Evolutionary conservation across 2,888 invertebrate species (phyloP).

Genomic region (Cheilosia grossa): DNA sequence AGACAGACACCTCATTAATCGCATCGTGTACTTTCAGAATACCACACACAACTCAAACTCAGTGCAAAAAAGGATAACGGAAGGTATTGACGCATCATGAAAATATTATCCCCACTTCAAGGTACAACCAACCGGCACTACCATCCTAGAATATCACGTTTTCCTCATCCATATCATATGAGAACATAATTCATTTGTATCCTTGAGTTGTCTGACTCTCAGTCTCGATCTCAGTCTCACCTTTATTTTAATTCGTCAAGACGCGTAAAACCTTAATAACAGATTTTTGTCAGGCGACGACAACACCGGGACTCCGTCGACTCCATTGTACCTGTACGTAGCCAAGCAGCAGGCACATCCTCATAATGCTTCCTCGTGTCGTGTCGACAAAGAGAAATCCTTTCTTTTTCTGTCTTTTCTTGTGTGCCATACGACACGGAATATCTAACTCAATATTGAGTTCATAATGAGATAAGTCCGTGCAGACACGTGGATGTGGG

Average conservation of each 20-base stretch:
- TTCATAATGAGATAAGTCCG: slow-evolving; percentile 55
- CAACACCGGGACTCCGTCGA: not conserved
- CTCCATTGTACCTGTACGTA: not conserved
- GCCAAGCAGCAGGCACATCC: slow-evolving; percentile 9
- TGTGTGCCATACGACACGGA: slow-evolving; percentile 44
- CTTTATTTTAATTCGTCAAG: slow-evolving; percentile 52
- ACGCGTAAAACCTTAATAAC: slow-evolving; percentile 54
- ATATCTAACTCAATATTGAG: slow-evolving; percentile 57
- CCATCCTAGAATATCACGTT: not conserved
- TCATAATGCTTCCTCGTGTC: slow-evolving; percentile 1
- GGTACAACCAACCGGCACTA: not conserved
- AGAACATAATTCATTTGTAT: slow-evolving; percentile 38
- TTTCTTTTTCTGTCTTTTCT: not conserved
- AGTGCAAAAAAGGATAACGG: slow-evolving; percentile 24
- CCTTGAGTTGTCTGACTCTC: slow-evolving; percentile 18
- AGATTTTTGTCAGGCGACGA: slow-evolving; percentile 14
- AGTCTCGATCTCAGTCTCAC: slow-evolving; percentile 4
- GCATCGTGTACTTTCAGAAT: slow-evolving; percentile 14
- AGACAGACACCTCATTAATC: slow-evolving; percentile 40
- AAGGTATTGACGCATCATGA: slow-evolving; percentile 23
- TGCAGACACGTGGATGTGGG: slow-evolving; percentile 33
- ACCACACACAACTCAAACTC: not conserved
- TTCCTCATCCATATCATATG: not conserved
- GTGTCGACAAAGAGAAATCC: slow-evolving; percentile 11
- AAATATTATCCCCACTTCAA: slow-evolving; percentile 28